Evolutionary conservation across 2,113 vertebrate species (phyloP), one percentile per base, ranked within the genome.

Genomic region (Neomonachus schauinslandi): DNA sequence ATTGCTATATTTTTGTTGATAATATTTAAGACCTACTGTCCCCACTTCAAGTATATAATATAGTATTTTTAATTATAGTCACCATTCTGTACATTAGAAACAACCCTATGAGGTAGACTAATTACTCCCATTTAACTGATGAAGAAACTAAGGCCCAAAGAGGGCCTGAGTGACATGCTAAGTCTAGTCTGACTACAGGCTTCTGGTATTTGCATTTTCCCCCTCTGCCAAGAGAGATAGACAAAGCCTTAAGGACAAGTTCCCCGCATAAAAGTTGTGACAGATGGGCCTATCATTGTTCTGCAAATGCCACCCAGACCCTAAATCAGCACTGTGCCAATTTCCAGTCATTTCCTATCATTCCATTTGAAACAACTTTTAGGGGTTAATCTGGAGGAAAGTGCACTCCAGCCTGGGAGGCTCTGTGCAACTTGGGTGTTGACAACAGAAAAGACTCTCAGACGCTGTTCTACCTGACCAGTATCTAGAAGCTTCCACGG

Each of bases 331-430:
- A 31, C 31, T 86, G 10, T 74, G 79, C 22, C 80, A 76, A 65
- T 95, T 92, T 96, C 57, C 65, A 57, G 91, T 61, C 21, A 89
- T 91, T 95, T 97, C 18, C 33, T 65, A 49, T 55, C 42, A 89
- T 74, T 72, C 36, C 24, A 84, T 14, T 81, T 59, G 10, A 77
- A 87, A 69, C 24, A 61, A 59, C 22, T 83, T 94, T 51, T 87
- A 7, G 3, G 55, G 33, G 12, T 46, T 69, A 33, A 74, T 90
- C 65, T 92, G 33, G 39, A 28, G 31, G 69, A 46, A 79, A 10
- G 31, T 57, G 33, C 28, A 76, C 28, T 86, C 28, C 55, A 91
- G 15, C 10, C 19, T 63, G 18, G 31, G 22, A 91, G 24, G 61
- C 36, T 53, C 14, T 53, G 19, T 42, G 13, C 11, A 46, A 79